These are phyloP conservation scores for Drosophila burlai DNA, from an alignment of 1,140 invertebrate genomes.

Conservation along the genomic window DNA sequence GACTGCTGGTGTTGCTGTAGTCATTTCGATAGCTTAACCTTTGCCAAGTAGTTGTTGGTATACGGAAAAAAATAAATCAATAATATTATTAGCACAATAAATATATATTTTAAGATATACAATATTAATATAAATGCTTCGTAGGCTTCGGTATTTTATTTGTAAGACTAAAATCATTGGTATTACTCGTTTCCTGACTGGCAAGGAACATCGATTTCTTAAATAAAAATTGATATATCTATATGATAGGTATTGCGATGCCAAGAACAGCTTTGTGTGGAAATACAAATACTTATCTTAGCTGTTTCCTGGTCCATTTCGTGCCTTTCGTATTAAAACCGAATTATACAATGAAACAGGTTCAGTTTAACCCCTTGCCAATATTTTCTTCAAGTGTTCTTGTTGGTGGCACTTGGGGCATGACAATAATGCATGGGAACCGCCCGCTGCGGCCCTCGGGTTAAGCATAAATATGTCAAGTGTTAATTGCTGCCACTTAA, in stretches of 20 bases:
- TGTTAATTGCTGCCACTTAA: constrained; percentile 83
- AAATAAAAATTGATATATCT: too few species aligned
- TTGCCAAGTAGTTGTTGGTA: constrained; percentile 50
- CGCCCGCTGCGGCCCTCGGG: constrained; percentile 61
- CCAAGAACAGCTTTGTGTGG: too few species aligned
- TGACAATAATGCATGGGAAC: constrained; percentile 59
- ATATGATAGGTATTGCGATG: too few species aligned
- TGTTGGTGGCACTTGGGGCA: constrained; percentile 40
- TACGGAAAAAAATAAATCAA: neutral
- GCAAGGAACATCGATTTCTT: too few species aligned
- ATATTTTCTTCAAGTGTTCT: constrained; percentile 17
- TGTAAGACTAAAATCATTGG: too few species aligned
- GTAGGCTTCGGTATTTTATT: too few species aligned
- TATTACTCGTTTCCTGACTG: neutral
- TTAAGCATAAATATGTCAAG: constrained; percentile 82
- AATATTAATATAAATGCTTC: neutral
- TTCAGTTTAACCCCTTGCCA: neutral
- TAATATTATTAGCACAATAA: neutral
- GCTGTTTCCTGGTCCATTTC: too few species aligned
- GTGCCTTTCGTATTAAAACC: neutral
- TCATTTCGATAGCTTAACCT: constrained; percentile 70
- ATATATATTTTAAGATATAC: neutral
- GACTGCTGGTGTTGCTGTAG: constrained; percentile 35
- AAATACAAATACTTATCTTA: too few species aligned
- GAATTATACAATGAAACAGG: neutral